These are phyloP conservation scores for Pseudomyrmex pallidus DNA, from an alignment of 1,140 invertebrate species.

Conservation along the genomic window DNA sequence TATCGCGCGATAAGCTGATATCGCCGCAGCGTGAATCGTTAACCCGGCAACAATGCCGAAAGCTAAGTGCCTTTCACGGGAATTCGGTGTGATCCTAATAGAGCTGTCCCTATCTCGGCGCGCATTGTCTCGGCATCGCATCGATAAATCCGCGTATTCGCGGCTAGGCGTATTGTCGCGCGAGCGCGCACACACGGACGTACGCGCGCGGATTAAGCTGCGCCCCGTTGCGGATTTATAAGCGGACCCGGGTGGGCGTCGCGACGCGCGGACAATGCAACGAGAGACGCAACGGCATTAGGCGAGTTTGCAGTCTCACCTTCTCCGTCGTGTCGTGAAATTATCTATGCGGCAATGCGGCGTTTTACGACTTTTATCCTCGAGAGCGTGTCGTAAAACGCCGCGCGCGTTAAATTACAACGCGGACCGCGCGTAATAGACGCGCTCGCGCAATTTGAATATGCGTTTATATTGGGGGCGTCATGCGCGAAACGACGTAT, in stretches of 20 bases:
- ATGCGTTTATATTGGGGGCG: conserved; percentile 9
- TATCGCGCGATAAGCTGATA: conserved; percentile 54
- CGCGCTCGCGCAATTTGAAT: conserved; percentile 1
- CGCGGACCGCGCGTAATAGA: neutral
- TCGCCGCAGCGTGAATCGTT: conserved; percentile 49
- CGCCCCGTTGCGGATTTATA: conserved; percentile 66
- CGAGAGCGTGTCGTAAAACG: conserved; percentile 15
- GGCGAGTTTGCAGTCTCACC: conserved; percentile 68
- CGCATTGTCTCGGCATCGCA: conserved; percentile 64
- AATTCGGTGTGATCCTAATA: conserved; percentile 54
- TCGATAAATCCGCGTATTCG: conserved; percentile 72
- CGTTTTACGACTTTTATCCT: conserved; percentile 55
- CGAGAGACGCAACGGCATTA: conserved; percentile 65
- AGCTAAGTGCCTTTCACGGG: conserved; percentile 70
- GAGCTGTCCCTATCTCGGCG: conserved; percentile 57
- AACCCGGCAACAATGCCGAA: conserved; percentile 69
- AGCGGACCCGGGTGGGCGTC: conserved; percentile 68
- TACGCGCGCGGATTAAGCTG: conserved; percentile 60
- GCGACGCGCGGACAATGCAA: conserved; percentile 64
- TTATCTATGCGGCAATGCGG: conserved; percentile 70
- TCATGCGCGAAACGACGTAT: neutral
- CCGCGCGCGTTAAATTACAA: conserved; percentile 9
- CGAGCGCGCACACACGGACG: conserved; percentile 7
- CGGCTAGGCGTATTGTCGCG: conserved; percentile 67
- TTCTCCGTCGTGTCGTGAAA: conserved; percentile 64